phyloP scores from a whole-genome alignment of 1,140 invertebrate genomes.

The Vanessa atalanta region DNA sequence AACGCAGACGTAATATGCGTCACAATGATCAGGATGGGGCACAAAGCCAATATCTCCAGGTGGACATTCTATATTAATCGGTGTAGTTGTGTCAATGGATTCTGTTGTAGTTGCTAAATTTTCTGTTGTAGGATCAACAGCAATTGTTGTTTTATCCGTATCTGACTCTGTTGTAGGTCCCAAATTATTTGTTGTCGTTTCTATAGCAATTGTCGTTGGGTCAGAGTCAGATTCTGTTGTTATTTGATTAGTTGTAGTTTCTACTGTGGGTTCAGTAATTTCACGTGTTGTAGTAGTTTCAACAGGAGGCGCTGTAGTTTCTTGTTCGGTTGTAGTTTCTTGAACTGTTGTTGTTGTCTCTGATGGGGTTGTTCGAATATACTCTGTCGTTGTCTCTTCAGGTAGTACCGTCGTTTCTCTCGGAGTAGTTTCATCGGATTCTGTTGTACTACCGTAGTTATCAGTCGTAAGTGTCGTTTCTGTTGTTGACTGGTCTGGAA shows the following conservation, averaged over 20 bases:
- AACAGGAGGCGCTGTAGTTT: slow-evolving; percentile 7
- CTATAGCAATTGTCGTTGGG: slow-evolving; percentile 3
- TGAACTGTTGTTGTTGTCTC: slow-evolving; percentile 21
- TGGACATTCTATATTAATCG: slow-evolving; percentile 14
- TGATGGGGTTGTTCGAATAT: not conserved
- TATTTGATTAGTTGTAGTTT: not conserved
- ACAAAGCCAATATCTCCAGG: not conserved
- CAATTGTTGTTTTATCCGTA: not conserved
- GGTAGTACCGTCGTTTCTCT: not conserved
- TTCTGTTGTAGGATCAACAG: not conserved
- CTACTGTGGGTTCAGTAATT: not conserved
- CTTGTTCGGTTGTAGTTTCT: slow-evolving; percentile 7
- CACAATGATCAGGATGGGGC: not conserved
- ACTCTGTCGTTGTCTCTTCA: slow-evolving; percentile 16
- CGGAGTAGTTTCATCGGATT: not conserved
- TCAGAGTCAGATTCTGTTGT: slow-evolving; percentile 15
- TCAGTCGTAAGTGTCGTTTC: not conserved
- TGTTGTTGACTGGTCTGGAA: not conserved
- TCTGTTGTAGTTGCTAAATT: slow-evolving; percentile 12
- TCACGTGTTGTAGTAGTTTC: slow-evolving; percentile 7
- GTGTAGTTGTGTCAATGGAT: not conserved
- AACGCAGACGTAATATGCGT: not conserved
- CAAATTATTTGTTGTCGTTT: slow-evolving; percentile 19
- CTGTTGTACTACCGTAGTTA: not conserved
- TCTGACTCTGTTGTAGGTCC: not conserved